Evolutionary conservation across 2,888 invertebrate species (phyloP).

Genomic region (Eulithis testata): DNA sequence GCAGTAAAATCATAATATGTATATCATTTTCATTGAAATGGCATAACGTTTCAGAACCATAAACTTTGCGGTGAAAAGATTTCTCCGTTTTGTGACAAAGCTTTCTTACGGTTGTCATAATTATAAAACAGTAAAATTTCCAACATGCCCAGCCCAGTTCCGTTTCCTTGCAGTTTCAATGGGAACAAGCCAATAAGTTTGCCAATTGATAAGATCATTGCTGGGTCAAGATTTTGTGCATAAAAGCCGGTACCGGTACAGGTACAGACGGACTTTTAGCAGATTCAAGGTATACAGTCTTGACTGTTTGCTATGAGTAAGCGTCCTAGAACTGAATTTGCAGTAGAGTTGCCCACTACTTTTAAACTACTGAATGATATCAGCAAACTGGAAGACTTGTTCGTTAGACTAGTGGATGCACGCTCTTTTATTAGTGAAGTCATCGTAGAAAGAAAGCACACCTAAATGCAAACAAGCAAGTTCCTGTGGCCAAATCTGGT

Average conservation of each 20-base stretch:
- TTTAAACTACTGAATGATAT: no score
- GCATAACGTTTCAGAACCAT: conserved; percentile 19
- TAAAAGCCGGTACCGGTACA: not conserved
- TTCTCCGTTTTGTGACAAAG: conserved; percentile 9
- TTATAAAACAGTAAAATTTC: not conserved
- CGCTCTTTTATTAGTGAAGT: no score
- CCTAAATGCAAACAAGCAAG: no score
- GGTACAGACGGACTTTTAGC: no score
- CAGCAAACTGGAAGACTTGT: no score
- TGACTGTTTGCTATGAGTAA: no score
- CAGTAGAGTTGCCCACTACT: no score
- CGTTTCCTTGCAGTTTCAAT: not conserved
- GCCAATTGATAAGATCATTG: not conserved
- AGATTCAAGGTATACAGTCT: no score
- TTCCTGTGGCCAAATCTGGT: no score
- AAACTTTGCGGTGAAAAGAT: conserved; percentile 15
- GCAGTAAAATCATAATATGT: conserved; percentile 21
- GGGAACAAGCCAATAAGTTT: not conserved
- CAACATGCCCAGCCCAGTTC: not conserved
- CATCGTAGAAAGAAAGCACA: no score
- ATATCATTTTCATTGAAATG: conserved; percentile 18
- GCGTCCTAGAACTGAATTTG: no score
- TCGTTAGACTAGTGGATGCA: no score
- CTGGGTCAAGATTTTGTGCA: not conserved
- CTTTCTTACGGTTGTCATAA: conserved; percentile 3